Base-by-base conservation (phyloP, 1,140 invertebrate species). In the Papilio polytes region DNA sequence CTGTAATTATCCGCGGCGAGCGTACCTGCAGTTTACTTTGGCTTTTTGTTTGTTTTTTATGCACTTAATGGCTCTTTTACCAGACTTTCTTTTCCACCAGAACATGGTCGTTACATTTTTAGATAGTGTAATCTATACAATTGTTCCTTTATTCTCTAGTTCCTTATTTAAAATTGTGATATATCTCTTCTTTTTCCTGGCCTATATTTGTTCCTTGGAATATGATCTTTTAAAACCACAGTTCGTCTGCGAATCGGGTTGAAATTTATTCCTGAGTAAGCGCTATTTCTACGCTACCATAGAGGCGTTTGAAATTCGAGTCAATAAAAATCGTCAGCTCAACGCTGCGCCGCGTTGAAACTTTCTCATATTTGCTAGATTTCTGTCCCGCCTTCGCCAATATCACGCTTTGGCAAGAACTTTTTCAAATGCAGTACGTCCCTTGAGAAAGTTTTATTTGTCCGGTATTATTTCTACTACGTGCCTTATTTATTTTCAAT, bases 321-420 rank as follows among this genome's bases (percentile, higher is more conserved):
- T 26, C 63, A 70, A 70, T 70, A 70, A 70, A 13, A 70, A 70
- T 70, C 63, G 22, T 70, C 63, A 31, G 59, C 59, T 63, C 22
- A 26, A 63, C 22, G 59, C 63, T 26, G 4, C 63, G 26, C 22
- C 22, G 59, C 26, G 63, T n/a, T 70, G 13, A 36, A 70, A 70
- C 63, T 70, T 70, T 70, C 63, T 70, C 63, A 70, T 70, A 70
- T 70, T 70, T 70, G 63, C 63, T 70, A 70, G 63, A 70, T 36
- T 70, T 70, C 59, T 63, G 59, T 63, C 20, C 63, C 63, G 63
- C 63, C 26, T 31, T 31, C 63, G 26, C 63, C 63, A 31, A 70
- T 70, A 70, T 31, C 63, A 31, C 63, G 63, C 26, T 31, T 31
- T 31, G 26, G 63, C 63, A 15, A 18, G 63, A 63, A 63, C 59